Percentiles rank a stretch among this genome's conserved stretches.
Evolutionary conservation across 2,113 vertebrate genomes (phyloP).

Genomic region (Pseudorectes ferrugineus): DNA sequence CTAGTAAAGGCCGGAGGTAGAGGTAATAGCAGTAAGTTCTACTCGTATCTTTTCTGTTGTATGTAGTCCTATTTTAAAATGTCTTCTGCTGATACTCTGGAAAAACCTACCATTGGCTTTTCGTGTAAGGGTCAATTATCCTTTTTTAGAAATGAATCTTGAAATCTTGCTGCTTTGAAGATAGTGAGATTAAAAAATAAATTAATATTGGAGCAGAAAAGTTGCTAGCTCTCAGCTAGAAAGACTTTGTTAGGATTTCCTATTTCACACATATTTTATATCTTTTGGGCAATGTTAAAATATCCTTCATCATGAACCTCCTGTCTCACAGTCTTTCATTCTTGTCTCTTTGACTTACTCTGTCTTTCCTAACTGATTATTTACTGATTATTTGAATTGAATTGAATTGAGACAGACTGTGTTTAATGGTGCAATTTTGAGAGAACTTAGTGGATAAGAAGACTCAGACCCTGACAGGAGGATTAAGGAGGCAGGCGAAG

Average conservation of each 20-base stretch:
- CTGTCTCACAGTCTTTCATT: neutral
- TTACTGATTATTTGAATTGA: neutral
- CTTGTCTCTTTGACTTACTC: neutral
- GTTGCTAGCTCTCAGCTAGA: neutral
- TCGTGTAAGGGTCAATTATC: neutral
- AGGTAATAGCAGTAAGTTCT: neutral
- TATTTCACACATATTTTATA: neutral
- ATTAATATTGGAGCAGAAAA: neutral
- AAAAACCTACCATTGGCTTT: neutral
- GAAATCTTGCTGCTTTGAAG: neutral
- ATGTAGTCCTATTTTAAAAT: neutral
- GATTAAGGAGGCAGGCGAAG: neutral
- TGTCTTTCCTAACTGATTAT: neutral
- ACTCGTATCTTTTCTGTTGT: neutral
- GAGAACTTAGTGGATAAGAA: neutral
- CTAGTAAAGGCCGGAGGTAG: neutral
- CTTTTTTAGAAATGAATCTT: neutral
- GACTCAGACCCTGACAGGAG: neutral
- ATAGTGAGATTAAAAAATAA: neutral
- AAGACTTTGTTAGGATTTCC: neutral
- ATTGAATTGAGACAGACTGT: neutral
- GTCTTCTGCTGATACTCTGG: neutral
- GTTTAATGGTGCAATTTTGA: neutral
- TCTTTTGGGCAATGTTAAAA: neutral
- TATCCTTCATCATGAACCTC: neutral